Conservation (phyloP, 2,888 invertebrate genomes). For the Cephus runcator region DNA sequence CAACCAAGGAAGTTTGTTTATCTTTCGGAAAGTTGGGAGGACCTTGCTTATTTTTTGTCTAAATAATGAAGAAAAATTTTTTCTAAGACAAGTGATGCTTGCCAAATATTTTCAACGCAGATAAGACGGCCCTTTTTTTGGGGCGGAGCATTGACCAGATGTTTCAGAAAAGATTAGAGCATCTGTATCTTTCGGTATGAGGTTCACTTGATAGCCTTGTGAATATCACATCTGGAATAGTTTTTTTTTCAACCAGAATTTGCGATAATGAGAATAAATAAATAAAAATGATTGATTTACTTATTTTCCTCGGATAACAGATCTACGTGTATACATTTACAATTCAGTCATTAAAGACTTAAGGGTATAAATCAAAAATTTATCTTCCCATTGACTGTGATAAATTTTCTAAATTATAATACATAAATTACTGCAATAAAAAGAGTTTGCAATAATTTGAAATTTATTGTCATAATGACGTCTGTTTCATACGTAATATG, state of each 20-base stretch:
- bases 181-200: not conserved
- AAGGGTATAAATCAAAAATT: too few species aligned
- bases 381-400: not conserved
- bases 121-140: not conserved
- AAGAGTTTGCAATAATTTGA: not conserved
- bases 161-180: not conserved
- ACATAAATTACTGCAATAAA: not conserved
- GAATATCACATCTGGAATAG: not conserved
- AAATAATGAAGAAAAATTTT: not conserved
- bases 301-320: not conserved
- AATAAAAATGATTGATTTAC: too few species aligned
- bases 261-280: not conserved
- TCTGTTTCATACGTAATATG: too few species aligned
- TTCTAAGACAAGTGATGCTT: not conserved
- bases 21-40: not conserved
- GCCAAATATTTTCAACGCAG: not conserved
- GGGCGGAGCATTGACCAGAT: not conserved
- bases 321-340: not conserved
- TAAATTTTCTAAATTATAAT: too few species aligned
- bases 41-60: not conserved
- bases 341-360: too few species aligned
- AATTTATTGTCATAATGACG: too few species aligned
- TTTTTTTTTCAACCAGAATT: not conserved
- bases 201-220: not conserved
- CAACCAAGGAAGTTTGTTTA: not conserved